Percentiles rank a stretch among this genome's conserved stretches.
Evolutionary conservation across 1,140 invertebrate genomes (phyloP).

Genomic region (Micrasema longulum): DNA sequence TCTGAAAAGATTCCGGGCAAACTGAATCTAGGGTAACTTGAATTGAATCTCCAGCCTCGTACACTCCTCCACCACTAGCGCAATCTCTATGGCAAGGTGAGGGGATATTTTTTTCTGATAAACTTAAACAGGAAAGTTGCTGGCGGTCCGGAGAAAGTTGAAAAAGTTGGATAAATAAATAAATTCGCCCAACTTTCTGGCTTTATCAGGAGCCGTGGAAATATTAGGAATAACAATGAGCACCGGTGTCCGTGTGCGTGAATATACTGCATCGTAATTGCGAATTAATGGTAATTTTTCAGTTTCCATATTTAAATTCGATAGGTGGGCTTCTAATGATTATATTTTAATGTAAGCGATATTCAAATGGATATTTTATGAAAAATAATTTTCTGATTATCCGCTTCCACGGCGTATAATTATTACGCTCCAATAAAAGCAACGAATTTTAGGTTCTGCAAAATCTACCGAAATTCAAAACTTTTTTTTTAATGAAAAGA

Average conservation of each 20-base stretch:
- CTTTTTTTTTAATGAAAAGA: too few relatives aligned
- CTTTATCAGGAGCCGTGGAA: constrained; percentile 51
- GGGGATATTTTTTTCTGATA: constrained; percentile 47
- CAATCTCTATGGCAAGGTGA: constrained; percentile 43
- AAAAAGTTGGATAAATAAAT: constrained; percentile 53
- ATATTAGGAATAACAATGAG: constrained; percentile 50
- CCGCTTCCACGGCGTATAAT: not conserved
- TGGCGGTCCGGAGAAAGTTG: constrained; percentile 51
- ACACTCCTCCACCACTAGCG: not conserved
- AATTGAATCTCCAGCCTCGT: constrained; percentile 1
- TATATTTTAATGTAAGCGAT: constrained; percentile 43
- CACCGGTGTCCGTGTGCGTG: constrained; percentile 26
- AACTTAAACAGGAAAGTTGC: constrained; percentile 52
- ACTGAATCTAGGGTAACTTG: constrained; percentile 5
- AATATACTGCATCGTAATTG: constrained; percentile 50
- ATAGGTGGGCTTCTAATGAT: too few relatives aligned
- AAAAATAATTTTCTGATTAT: constrained; percentile 12
- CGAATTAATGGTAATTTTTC: constrained; percentile 51
- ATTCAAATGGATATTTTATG: constrained; percentile 30
- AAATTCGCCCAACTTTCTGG: constrained; percentile 47
- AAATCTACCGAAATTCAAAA: too few relatives aligned
- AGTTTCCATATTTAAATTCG: constrained; percentile 31
- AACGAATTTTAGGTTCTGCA: too few relatives aligned
- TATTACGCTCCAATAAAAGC: too few relatives aligned
- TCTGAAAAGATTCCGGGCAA: constrained; percentile 1